Evolutionary conservation across 2,797 vertebrate genomes (phyloP).

Genomic region (Mallotus villosus): DNA sequence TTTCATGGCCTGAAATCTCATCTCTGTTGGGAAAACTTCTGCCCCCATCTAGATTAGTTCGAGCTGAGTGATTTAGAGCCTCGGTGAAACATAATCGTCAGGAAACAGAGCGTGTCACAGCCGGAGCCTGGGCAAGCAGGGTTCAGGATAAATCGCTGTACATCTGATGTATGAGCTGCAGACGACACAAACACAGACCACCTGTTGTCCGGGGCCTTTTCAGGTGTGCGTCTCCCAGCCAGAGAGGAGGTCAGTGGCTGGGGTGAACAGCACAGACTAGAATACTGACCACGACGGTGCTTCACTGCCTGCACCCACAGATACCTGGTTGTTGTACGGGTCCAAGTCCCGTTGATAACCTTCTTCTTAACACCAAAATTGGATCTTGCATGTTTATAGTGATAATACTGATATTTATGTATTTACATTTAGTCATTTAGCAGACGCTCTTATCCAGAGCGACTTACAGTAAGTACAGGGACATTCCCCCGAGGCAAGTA

Average conservation of each 20-base stretch:
- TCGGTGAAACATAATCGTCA: conserved; percentile 38
- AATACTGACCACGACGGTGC: conserved; percentile 12
- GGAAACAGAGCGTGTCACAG: conserved; percentile 34
- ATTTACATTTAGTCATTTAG: too few species aligned
- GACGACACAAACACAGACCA: conserved; percentile 20
- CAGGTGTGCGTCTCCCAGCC: neutral
- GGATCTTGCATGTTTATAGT: neutral
- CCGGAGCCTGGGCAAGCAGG: conserved; percentile 21
- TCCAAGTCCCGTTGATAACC: too few species aligned
- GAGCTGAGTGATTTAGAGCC: conserved; percentile 42
- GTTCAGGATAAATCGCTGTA: conserved; percentile 35
- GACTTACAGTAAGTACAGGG: too few species aligned
- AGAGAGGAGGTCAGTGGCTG: neutral
- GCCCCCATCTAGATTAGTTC: conserved; percentile 47
- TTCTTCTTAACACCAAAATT: neutral
- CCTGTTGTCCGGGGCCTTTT: conserved; percentile 19
- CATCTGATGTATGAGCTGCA: conserved; percentile 45
- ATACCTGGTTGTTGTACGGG: too few species aligned
- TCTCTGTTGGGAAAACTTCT: conserved; percentile 47
- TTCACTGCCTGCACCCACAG: neutral
- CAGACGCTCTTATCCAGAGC: too few species aligned
- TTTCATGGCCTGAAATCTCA: conserved; percentile 47
- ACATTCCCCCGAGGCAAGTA: too few species aligned
- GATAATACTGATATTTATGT: neutral
- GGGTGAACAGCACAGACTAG: too few species aligned